Evolutionary conservation across 2,888 invertebrate genomes (phyloP), one percentile per base, ranked within the genome.

Genomic region (Nipponacmea schrenckii): DNA sequence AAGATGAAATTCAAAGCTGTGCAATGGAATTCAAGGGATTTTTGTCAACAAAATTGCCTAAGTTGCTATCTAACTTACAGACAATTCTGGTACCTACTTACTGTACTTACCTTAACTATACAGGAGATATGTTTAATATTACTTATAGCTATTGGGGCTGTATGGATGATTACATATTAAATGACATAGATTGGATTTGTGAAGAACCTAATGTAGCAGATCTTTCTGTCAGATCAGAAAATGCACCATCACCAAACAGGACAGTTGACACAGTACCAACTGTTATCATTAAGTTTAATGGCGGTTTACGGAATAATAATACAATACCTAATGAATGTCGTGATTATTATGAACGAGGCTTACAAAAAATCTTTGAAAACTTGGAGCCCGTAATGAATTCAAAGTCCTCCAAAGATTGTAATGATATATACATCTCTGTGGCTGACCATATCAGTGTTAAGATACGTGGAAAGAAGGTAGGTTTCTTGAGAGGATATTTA

Each of bases 91-190:
- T 69, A 24, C 65, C 67, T 15, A 15, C n/a, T 12, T 50, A 50
- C 27, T 78, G 78, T 63, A 44, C 27, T 24, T 20, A 56, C 64
- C 39, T 72, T 1, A 72, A 39, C 63, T 78, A 78, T 69, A 62
- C 67, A 3, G 20, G 67, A 5, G 67, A 31, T 14, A 64, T 31
- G 26, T 70, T 66, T 62, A 71, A 76, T 15, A 31, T 77, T 20
- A 50, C 75, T 39, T 12, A 62, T 8, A 56, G 31, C 12, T 73
- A 71, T 4, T 78, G 78, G 78, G 66, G 27, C 14, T 78, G 78
- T 26, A 71, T 69, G 20, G 56, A 62, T 24, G 75, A 72, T 14
- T 75, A 70, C 46, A 44, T 26, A 12, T 50, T 77, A 24, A 71
- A 76, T 31, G 20, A 44, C 14, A 20, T 24, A 15, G 24, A 50